Base-by-base conservation (phyloP, 2,797 vertebrate species). In the Liparis tanakae region DNA sequence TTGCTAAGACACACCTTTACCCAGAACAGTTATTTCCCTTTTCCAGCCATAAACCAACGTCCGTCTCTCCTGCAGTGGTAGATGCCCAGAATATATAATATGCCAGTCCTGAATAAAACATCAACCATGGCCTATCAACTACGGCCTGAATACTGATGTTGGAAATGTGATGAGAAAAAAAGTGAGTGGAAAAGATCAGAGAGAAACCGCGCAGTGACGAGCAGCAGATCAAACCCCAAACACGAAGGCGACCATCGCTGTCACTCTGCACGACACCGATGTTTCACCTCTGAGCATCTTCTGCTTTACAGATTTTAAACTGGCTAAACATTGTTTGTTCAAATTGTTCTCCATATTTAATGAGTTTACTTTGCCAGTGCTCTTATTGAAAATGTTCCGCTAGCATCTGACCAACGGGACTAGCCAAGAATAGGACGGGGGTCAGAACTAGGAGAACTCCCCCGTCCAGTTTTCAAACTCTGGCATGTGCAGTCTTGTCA, bases 91-190 rank as follows among this genome's bases (percentile, higher is more conserved):
- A 93, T 91, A 80, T 85, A 69, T 83, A 85, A 91, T 69, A 80
- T 50, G 76, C 50, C 66, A 72, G 51, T 60, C 34, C 71, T 93
- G 88, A 93, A 92, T 94, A 90, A 93, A 94, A 90, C 87, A 93
- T 93, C 69, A 76, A 60, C 72, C 72, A 39, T 63, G 86, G 79
- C 25, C 25, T 30, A 93, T 93, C 69, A 76, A 60, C 72, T 70
- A 39, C 61, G 86, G 79, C 89, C 90, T 88, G 87, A 90, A 91
- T 91, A 88, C 83, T 86, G 88, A 92, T 88, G 85, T 78, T 67
- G 68, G n/a, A 70, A 43, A 30, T 17, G 74, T 75, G 67, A 68
- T n/a, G 59, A 58, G 67, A 78, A 61, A 53, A 41, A 53, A 36
- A 25, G 56, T 30, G 30, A 66, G 59, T 25, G 46, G 39, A 77